Evolutionary conservation across 2,888 invertebrate genomes (phyloP), one percentile per base, ranked within the genome.

Genomic region (Hirtodrosophila duncani): DNA sequence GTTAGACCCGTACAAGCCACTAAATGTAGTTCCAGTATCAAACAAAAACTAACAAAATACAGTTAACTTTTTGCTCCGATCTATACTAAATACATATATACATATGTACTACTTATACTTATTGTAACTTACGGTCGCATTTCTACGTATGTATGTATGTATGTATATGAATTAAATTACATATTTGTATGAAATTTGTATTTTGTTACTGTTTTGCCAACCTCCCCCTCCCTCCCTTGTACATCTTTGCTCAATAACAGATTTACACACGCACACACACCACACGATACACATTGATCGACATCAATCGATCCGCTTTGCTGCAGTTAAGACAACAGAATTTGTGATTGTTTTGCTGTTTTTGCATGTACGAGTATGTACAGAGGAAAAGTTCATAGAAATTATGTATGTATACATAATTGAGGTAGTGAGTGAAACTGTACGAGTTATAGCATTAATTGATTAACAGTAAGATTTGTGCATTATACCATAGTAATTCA

Each of bases 331-430:
- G n/a, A n/a, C n/a, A n/a, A 57, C 45, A 66, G 51, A 58, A 53
- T 64, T 71, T 77, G 81, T 81, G 75, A 81, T 79, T 81, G 69
- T 67, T 77, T 68, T 69, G 72, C 65, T 23, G 27, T 46, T 34
- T 51, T 49, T 52, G 51, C 50, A 60, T 42, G 44, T 36, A 61
- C 26, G 45, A 50, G 26, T 21, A 30, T 55, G 55, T 48, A 56
- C 36, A 39, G 59, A 36, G 49, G 42, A 45, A 39, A 44, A 50
- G 42, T 34, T 37, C 29, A 41, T 27, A 36, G 39, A 48, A 21
- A 38, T 49, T 42, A 37, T 29, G 14, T 7, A 29, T 26, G 30
- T 56, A 41, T 23, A 39, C 10, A 39, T 20, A 42, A 44, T 27
- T 44, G 44, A 31, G 59, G 26, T 45, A 45, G 33, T 18, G 3